phyloP scores from a whole-genome alignment of 2,797 vertebrate species.

The Balearica regulorum region DNA sequence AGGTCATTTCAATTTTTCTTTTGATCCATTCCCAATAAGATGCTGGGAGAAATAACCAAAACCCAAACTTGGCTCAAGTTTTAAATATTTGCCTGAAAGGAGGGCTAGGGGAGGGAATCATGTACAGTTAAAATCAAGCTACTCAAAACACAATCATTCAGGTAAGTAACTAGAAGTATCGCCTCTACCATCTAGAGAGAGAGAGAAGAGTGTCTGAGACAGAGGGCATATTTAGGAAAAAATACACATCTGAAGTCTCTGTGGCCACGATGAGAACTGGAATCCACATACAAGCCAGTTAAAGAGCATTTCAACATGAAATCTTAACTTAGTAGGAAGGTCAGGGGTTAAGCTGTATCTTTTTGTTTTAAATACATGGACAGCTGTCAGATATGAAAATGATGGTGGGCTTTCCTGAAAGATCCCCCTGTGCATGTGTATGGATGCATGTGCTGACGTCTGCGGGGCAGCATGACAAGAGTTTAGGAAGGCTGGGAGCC shows the following conservation, averaged over 20 bases:
- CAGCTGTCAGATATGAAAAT: conserved; percentile 48
- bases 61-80: conserved; percentile 7
- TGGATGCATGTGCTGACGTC: conserved; percentile 13
- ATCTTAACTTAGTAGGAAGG: conserved; percentile 65
- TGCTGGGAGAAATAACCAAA: conserved; percentile 25
- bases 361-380: conserved; percentile 50
- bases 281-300: conserved; percentile 66
- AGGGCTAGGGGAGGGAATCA: conserved; percentile 3
- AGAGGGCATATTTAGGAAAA: conserved; percentile 53
- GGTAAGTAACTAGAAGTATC: conserved; percentile 63
- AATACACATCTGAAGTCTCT: conserved; percentile 62
- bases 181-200: conserved; percentile 63
- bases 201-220: conserved; percentile 48
- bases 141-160: conserved; percentile 63
- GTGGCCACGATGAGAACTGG: conserved; percentile 62
- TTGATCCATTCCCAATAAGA: conserved; percentile 32
- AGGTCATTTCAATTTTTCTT: conserved; percentile 8
- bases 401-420: conserved; percentile 35
- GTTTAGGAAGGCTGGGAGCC: conserved; percentile 96
- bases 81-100: conserved; percentile 40
- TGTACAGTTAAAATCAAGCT: conserved; percentile 60
- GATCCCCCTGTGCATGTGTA: conserved; percentile 51
- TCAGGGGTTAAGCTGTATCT: conserved; percentile 50
- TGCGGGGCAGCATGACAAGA: background rate
- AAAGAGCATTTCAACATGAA: conserved; percentile 61